Base-by-base conservation (phyloP, 2,113 vertebrate species). In the Seriola quinqueradiata region DNA sequence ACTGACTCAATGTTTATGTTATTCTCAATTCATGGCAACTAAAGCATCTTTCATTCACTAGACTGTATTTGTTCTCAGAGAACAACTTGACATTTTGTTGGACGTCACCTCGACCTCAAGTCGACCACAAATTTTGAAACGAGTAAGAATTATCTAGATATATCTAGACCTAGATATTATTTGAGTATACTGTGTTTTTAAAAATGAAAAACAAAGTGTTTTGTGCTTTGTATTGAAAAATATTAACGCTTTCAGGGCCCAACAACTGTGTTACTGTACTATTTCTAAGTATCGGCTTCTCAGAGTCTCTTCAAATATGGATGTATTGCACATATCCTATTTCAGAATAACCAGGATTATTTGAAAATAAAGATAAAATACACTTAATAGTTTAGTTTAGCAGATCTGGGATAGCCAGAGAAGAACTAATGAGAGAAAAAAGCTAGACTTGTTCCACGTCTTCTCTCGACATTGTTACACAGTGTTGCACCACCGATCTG, bases 401-500 rank as follows among this genome's bases (percentile, higher is more conserved):
- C 2, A 50, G 13, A 50, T 46, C 16, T 28, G 28, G 28, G 28
- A 28, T 2, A 2, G 28, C 28, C 40, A 57, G 4, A 46, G 32
- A 61, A 4, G 32, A 14, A 17, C 12, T 16, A 40, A 3, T 32
- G 4, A 66, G 42, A 52, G 50, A 52, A 8, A 52, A 4, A 48
- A 55, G 28, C 32, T 17, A 6, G n/a, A 58, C 54, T 48, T 46
- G 40, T 42, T 7, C 48, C 48, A 50, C 8, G 0, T 50, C 9
- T 64, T 70, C 1, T 23, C 42, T 44, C 25, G 34, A 13, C 38
- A 25, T 21, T 65, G 64, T 84, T 46, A 16, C 36, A 13, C 38
- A 42, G 63, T 25, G 34, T 79, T 28, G 28, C 14, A 63, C 52
- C 58, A 59, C 77, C 59, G 8, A 34, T 65, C 42, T 55, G 3